phyloP scores from a whole-genome alignment of 2,888 invertebrate genomes.

The Amblyteles armatorius region DNA sequence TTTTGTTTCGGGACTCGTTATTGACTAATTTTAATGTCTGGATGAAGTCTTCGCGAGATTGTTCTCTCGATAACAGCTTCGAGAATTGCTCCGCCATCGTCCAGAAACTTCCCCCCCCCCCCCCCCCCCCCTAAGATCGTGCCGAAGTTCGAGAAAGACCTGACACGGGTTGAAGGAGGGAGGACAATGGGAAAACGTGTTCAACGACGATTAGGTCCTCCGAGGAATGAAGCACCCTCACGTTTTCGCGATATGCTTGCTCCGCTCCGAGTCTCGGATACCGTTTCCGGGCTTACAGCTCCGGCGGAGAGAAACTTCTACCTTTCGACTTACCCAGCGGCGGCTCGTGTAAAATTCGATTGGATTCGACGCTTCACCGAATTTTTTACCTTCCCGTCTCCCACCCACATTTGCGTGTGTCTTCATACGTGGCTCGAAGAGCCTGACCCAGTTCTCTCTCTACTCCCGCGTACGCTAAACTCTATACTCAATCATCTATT shows the following conservation, averaged over 20 bases:
- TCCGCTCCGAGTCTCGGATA: neutral
- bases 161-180: neutral
- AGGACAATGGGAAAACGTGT: constrained; percentile 2
- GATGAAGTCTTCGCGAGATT: neutral
- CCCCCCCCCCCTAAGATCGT: neutral
- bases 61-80: constrained; percentile 1
- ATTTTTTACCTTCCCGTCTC: constrained; percentile 39
- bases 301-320: constrained; percentile 10
- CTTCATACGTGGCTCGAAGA: constrained; percentile 21
- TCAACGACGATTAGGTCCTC: constrained; percentile 16
- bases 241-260: constrained; percentile 11
- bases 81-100: neutral
- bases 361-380: constrained; percentile 59
- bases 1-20: neutral
- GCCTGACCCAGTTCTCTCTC: constrained; percentile 58
- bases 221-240: constrained; percentile 6
- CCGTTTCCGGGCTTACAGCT: constrained; percentile 14
- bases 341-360: constrained; percentile 55
- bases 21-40: neutral
- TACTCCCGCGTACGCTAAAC: constrained; percentile 4
- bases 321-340: constrained; percentile 39
- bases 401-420: neutral
- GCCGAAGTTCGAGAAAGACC: neutral
- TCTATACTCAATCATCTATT: constrained; percentile 6
- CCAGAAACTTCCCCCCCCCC: neutral